A percentile compares a stretch with the other conserved stretches of the same genome.
Evolutionary conservation across 2,888 invertebrate genomes (phyloP).

Genomic region (Salticus scenicus): DNA sequence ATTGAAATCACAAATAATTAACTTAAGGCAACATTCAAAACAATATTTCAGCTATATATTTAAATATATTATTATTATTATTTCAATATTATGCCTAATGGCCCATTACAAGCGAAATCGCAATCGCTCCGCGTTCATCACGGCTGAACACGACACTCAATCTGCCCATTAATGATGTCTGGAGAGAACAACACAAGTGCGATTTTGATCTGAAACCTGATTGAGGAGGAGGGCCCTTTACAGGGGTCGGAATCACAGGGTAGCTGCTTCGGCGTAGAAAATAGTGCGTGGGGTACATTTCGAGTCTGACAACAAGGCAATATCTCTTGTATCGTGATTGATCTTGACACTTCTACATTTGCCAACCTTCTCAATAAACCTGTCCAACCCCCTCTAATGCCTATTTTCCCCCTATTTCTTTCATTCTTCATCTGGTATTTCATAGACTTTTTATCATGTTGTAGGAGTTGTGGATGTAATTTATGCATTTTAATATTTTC

Average conservation of each 20-base stretch:
- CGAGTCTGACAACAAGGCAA: slow-evolving; percentile 42
- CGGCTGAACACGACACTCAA: neutral
- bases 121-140: no score
- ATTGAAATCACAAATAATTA: no score
- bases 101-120: no score
- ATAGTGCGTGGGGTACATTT: slow-evolving; percentile 51
- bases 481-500: neutral
- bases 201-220: slow-evolving; percentile 32
- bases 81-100: no score
- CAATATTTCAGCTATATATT: no score
- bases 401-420: neutral
- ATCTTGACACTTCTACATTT: slow-evolving; percentile 39
- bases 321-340: slow-evolving; percentile 60
- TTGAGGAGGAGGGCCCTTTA: neutral
- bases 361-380: neutral
- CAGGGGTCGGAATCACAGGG: neutral
- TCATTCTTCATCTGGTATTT: neutral
- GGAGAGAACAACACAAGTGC: neutral
- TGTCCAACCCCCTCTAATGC: neutral
- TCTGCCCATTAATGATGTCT: neutral
- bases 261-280: slow-evolving; percentile 30
- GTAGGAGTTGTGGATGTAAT: neutral
- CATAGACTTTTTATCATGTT: neutral
- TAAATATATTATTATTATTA: no score
- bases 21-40: no score